Evolutionary conservation across 1,140 invertebrate genomes (phyloP), one percentile per base, ranked within the genome.

Genomic region (Apis florea): DNA sequence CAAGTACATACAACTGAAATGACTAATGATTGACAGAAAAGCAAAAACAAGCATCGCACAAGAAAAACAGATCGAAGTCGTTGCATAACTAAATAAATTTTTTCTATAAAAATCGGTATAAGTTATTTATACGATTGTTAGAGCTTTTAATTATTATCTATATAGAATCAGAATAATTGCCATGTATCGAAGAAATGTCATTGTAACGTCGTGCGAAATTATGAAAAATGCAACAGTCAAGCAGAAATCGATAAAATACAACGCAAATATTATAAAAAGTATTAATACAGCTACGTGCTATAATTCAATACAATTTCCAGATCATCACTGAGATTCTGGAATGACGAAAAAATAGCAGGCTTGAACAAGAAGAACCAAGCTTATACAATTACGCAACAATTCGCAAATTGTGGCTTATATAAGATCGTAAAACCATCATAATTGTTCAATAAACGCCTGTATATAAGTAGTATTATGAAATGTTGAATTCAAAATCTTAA

Each of bases 371-470:
- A 69, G 15, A 24, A 40, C 24, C 40, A 68, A 58, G 49, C 24
- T 40, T 49, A 3, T 54, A 6, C 10, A 66, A 49, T 77, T 77
- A 47, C 17, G 66, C 64, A 77, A 69, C 15, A 13, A 56, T 77
- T 56, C 26, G 21, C 21, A 5, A 58, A 59, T 31, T 24, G 21
- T 11, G 59, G 40, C 53, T 26, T 54, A 17, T 69, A 11, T 1
- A 56, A 19, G 5, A 56, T 71, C 26, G 24, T 1, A 54, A 72
- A 58, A 19, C 21, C 21, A 47, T 19, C 15, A 21, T 59, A 73
- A 59, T 59, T 59, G 21, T 73, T 17, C 19, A 31, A 73, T 10
- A n/a, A 47, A 15, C 11, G 31, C 1, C 10, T 8, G 19, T 19
- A 26, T 0, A 12, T 5, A 69, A 10, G 15, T 19, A 53, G 1